A percentile compares a stretch with the other conserved stretches of the same genome.
Evolutionary conservation across 2,797 vertebrate species (phyloP).

Genomic region (Galagoides demidoff): DNA sequence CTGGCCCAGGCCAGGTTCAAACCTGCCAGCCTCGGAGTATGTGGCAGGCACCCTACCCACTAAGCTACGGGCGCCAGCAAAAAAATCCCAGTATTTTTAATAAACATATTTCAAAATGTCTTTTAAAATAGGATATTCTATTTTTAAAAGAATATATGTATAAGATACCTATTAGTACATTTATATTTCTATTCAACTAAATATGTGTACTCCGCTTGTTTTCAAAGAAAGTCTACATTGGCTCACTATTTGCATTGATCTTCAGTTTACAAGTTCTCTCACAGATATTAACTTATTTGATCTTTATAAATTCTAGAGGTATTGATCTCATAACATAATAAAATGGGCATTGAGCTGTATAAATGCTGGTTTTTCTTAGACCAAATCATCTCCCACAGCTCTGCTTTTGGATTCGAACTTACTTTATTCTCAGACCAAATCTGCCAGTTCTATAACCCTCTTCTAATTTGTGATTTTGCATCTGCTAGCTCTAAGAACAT

Average conservation of each 20-base stretch:
- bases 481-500: not conserved
- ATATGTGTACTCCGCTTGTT: not conserved
- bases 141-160: not conserved
- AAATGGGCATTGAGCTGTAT: not conserved
- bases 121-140: slow-evolving; percentile 30
- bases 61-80: not conserved
- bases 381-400: not conserved
- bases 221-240: not conserved
- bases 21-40: too few relatives aligned
- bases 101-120: not conserved
- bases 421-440: not conserved
- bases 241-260: not conserved
- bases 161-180: not conserved
- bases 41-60: too few relatives aligned
- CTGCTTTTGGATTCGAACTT: not conserved
- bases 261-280: not conserved
- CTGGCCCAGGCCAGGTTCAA: too few relatives aligned
- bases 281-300: not conserved
- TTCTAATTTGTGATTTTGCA: not conserved
- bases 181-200: not conserved
- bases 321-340: not conserved
- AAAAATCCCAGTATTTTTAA: not conserved
- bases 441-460: not conserved
- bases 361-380: not conserved
- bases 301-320: not conserved